Evolutionary conservation across 2,113 vertebrate species (phyloP).

Genomic region (Xyrauchen texanus): DNA sequence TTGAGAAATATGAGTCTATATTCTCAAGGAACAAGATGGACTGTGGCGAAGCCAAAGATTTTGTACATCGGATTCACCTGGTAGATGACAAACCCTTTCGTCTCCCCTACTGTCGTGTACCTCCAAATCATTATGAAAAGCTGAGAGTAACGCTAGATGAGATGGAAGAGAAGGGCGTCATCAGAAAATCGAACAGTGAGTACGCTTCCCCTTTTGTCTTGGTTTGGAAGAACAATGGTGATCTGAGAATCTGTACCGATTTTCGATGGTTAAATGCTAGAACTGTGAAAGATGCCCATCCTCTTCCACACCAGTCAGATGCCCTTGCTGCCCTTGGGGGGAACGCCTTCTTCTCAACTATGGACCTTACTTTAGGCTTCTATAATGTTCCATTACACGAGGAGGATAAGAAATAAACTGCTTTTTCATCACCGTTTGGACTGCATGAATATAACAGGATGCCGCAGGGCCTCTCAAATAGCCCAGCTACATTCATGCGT

Average conservation of each 20-base stretch:
- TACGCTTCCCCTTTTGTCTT: neutral
- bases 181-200: slow-evolving; percentile 9
- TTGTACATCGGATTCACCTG: too few species aligned
- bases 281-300: slow-evolving; percentile 17
- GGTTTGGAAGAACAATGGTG: slow-evolving; percentile 1
- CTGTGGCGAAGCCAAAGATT: slow-evolving; percentile 25
- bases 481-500: slow-evolving; percentile 14
- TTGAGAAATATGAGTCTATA: neutral
- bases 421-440: neutral
- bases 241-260: neutral
- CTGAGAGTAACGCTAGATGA: too few species aligned
- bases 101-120: too few species aligned
- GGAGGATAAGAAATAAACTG: neutral
- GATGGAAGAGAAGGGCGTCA: too few species aligned
- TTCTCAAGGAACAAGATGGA: slow-evolving; percentile 27
- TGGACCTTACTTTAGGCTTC: slow-evolving; percentile 4
- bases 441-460: neutral
- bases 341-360: neutral
- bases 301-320: slow-evolving; percentile 16
- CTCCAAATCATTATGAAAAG: too few species aligned
- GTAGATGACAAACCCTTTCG: too few species aligned
- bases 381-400: neutral
- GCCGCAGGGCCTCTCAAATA: slow-evolving; percentile 4
- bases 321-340: neutral
- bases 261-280: slow-evolving; percentile 11